Percentiles rank a stretch among this genome's conserved stretches.
phyloP scores from a whole-genome alignment of 2,797 vertebrate genomes.

The Anolis apletophallus region DNA sequence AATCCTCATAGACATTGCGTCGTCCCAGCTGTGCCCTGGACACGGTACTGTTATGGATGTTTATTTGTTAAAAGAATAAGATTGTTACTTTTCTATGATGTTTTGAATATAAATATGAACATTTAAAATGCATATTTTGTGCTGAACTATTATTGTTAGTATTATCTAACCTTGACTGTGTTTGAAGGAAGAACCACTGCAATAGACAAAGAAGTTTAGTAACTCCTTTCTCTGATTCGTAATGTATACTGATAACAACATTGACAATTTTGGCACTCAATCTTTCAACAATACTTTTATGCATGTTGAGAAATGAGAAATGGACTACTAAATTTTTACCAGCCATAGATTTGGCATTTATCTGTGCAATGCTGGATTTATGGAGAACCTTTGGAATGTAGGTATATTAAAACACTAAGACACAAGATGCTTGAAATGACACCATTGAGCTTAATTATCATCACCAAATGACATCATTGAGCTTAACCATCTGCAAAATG shows the following conservation, averaged over 20 bases:
- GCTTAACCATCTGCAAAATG: neutral
- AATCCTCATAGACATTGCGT: too few relatives aligned
- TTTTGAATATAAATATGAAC: too few relatives aligned
- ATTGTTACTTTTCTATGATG: too few relatives aligned
- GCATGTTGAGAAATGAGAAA: neutral
- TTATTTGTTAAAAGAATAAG: too few relatives aligned
- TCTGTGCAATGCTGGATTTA: neutral
- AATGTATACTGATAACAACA: neutral
- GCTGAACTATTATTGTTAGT: too few relatives aligned
- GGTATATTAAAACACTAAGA: neutral
- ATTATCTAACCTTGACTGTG: too few relatives aligned
- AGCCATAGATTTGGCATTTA: neutral
- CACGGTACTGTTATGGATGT: too few relatives aligned
- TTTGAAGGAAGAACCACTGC: too few relatives aligned
- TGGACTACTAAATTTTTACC: neutral
- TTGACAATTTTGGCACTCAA: neutral
- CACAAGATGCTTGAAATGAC: neutral
- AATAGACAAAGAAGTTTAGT: too few relatives aligned
- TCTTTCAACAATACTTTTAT: neutral
- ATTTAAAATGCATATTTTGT: too few relatives aligned
- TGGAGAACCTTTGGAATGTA: neutral
- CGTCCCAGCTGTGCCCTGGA: too few relatives aligned
- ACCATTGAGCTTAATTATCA: neutral
- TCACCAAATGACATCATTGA: conserved; percentile 10
- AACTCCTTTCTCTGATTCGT: too few relatives aligned